These are phyloP conservation scores for Pogoniulus pusillus DNA, from an alignment of 2,797 vertebrate genomes.

Conservation along the genomic window DNA sequence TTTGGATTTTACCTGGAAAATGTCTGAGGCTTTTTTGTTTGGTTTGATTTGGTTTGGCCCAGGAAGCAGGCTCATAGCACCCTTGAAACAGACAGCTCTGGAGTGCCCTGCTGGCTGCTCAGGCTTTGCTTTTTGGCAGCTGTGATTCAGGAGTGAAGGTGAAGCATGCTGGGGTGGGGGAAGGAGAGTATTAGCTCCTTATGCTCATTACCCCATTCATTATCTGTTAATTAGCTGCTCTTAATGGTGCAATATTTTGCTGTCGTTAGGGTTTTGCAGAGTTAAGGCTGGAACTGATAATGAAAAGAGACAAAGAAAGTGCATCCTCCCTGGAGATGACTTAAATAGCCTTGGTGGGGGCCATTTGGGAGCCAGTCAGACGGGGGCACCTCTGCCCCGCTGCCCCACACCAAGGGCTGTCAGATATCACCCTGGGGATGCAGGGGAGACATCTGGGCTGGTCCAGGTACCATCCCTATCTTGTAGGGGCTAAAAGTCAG, in stretches of 20 bases:
- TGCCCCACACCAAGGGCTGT: not conserved
- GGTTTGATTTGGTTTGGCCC: not conserved
- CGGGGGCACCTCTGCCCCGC: not conserved
- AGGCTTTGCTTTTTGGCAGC: not conserved
- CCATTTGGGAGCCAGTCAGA: no score
- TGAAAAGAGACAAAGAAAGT: not conserved
- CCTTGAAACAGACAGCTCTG: accelerated
- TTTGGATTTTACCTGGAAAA: no score
- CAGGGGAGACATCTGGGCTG: not conserved
- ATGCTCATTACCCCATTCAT: not conserved
- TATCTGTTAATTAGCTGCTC: conserved; percentile 29
- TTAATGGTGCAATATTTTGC: conserved; percentile 17
- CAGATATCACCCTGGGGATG: accelerated
- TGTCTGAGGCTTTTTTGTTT: no score
- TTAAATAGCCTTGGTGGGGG: not conserved
- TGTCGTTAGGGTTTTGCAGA: not conserved
- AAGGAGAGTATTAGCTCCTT: not conserved
- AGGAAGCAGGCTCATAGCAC: accelerated
- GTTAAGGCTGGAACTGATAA: not conserved
- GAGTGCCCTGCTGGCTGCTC: not conserved
- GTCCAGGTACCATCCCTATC: not conserved
- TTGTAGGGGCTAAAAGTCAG: not conserved
- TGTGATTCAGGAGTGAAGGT: not conserved
- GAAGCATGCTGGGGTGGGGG: not conserved
- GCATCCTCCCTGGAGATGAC: not conserved